Evolutionary conservation across 2,888 invertebrate species (phyloP), one percentile per base, ranked within the genome.

Genomic region (Cataglyphis livida): DNA sequence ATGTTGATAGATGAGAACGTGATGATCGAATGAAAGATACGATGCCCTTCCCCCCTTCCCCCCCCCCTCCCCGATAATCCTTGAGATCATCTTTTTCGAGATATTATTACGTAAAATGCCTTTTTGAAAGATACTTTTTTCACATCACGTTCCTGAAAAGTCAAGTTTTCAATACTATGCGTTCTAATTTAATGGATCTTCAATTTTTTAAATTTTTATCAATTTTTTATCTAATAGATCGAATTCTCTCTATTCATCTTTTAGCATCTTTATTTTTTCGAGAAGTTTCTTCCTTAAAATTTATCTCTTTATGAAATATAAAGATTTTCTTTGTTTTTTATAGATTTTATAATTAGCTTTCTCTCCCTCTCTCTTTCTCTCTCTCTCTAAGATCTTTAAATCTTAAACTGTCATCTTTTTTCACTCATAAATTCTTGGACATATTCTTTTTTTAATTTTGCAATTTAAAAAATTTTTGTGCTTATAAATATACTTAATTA

Each of bases 1-100:
- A 79, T 70, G 70, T 70, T 79, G 78, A 79, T 70, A 35, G 78
- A 79, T 68, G 59, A 48, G 44, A 79, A 70, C n/a, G 51, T 59
- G 78, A 68, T 35, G 54, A 65, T 76, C 54, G 65, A 76, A 76
- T 41, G 70, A 35, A 48, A 61, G 59, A 59, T 41, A 38, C 68
- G 59, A 21, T 41, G 68, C 78, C 70, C 21, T 21, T 0, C 21
- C 21, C 21, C 21, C 21, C 0, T n/a, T n/a, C 25, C 25, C 25
- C 25, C 1, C 25, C 25, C 25, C 25, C 25, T 25, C 1, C 3
- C 12, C 38, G 68, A 32, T 59, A 59, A 78, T 44, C 68, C 32
- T 25, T 32, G 57, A 54, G 41, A 10, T 25, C 38, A 12, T 64
- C 25, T 18, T 54, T 35, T 74, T 61, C 41, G 25, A n/a, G 25